Evolutionary conservation across 2,113 vertebrate species (phyloP).

Genomic region (Genyomyrus donnyi): DNA sequence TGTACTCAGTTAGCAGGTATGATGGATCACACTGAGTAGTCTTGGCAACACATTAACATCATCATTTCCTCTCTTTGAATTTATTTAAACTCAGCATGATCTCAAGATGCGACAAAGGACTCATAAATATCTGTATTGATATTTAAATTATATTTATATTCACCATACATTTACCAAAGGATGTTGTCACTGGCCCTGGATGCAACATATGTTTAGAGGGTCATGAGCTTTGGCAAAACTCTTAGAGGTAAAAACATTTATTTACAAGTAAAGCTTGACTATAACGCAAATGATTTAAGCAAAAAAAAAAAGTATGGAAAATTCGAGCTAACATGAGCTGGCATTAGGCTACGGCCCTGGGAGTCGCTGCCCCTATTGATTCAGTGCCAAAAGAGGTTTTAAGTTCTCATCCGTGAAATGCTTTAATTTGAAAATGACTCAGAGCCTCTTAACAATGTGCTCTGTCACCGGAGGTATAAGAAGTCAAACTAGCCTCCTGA

Average conservation of each 20-base stretch:
- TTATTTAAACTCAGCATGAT: background rate
- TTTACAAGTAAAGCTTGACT: background rate
- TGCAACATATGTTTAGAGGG: background rate
- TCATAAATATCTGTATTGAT: background rate
- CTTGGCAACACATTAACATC: background rate
- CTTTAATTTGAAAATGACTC: constrained; percentile 2
- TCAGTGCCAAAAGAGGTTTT: background rate
- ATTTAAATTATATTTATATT: background rate
- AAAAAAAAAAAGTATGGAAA: background rate
- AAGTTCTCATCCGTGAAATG: background rate
- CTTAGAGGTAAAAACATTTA: background rate
- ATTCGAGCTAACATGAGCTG: background rate
- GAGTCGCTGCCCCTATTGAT: background rate
- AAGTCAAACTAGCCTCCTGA: background rate
- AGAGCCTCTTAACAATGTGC: background rate
- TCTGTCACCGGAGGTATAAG: background rate
- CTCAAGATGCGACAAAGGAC: background rate
- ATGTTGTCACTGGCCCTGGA: background rate
- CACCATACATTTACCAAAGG: background rate
- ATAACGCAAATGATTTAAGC: background rate
- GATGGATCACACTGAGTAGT: background rate
- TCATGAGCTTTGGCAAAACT: background rate
- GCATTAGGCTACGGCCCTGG: background rate
- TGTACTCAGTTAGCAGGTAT: background rate
- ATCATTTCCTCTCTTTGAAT: background rate